phyloP scores from a whole-genome alignment of 2,888 invertebrate species.

The Vesta saturnalis region DNA sequence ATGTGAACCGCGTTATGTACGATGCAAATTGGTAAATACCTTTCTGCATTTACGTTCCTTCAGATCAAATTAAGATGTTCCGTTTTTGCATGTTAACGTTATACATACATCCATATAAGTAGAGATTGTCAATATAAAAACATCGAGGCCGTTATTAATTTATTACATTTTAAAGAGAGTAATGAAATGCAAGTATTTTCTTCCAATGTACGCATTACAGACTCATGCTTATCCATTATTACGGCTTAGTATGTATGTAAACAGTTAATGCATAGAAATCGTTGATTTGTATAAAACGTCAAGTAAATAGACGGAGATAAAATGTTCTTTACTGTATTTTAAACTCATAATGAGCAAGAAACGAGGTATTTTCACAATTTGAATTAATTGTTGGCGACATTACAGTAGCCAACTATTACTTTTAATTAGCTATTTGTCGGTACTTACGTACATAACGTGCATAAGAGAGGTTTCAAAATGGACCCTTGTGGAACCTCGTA shows the following conservation, averaged over 20 bases:
- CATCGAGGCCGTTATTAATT: slow-evolving; percentile 44
- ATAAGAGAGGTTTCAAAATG: not conserved
- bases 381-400: slow-evolving; percentile 23
- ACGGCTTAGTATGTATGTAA: slow-evolving; percentile 31
- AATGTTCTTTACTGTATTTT: slow-evolving; percentile 17
- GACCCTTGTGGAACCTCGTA: not conserved
- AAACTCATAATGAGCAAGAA: slow-evolving; percentile 26
- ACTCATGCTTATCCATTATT: slow-evolving; percentile 29
- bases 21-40: not conserved
- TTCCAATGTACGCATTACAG: slow-evolving; percentile 22
- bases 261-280: slow-evolving; percentile 32
- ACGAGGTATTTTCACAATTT: slow-evolving; percentile 27
- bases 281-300: slow-evolving; percentile 34
- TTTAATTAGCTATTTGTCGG: slow-evolving; percentile 4
- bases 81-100: not conserved
- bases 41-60: too few species aligned
- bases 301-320: slow-evolving; percentile 24
- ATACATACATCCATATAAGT: slow-evolving; percentile 19
- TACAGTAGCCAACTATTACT: slow-evolving; percentile 23
- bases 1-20: not conserved
- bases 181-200: slow-evolving; percentile 22
- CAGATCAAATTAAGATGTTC: not conserved
- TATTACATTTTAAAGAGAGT: slow-evolving; percentile 25
- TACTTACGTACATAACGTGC: not conserved
- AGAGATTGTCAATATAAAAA: slow-evolving; percentile 22